A percentile compares a stretch with the other conserved stretches of the same genome.
phyloP scores from a whole-genome alignment of 2,113 vertebrate genomes.

The Struthidea cinerea region DNA sequence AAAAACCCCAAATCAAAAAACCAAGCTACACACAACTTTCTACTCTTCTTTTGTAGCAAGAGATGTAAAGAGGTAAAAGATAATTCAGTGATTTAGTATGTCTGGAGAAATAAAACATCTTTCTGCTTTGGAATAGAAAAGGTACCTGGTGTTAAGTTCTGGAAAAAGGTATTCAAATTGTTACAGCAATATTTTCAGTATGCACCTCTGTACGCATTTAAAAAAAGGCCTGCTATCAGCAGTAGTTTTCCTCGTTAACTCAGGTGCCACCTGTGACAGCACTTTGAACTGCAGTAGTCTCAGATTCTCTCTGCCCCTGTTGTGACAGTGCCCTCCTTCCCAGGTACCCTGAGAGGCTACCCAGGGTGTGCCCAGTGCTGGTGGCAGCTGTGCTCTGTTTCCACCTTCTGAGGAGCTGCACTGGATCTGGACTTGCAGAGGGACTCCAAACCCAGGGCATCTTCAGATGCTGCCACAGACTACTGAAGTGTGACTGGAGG shows the following conservation, averaged over 20 bases:
- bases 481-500: background rate
- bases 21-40: background rate
- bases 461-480: background rate
- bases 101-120: background rate
- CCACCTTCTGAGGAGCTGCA: background rate
- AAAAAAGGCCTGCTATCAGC: background rate
- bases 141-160: background rate
- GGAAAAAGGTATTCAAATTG: background rate
- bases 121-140: background rate
- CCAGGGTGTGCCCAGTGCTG: background rate
- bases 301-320: fast-evolving
- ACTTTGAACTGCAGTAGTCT: fast-evolving
- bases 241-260: background rate
- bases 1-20: background rate
- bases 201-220: background rate
- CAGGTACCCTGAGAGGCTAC: fast-evolving
- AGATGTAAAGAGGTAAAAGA: background rate
- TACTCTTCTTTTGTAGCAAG: background rate
- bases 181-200: background rate
- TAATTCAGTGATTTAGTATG: background rate
- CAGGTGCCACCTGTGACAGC: background rate
- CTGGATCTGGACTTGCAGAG: background rate
- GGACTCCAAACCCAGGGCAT: too few species aligned
- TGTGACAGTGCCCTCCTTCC: background rate
- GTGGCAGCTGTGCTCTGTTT: fast-evolving